Evolutionary conservation across 2,113 vertebrate species (phyloP).

Genomic region (Chionodraco myersi): DNA sequence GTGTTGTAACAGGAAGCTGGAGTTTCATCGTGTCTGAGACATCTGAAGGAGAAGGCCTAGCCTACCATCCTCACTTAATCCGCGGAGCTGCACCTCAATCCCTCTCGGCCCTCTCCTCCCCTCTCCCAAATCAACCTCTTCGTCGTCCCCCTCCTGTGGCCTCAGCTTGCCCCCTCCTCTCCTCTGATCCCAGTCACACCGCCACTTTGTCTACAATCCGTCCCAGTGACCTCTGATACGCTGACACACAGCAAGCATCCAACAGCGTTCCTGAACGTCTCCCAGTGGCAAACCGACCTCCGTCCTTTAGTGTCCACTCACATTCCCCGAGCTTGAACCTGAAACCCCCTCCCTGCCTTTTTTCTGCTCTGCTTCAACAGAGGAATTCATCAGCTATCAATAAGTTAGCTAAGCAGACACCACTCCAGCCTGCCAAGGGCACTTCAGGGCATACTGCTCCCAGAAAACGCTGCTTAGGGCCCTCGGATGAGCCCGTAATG

Average conservation of each 20-base stretch:
- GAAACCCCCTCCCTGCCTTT: neutral
- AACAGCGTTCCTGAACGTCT: conserved; percentile 27
- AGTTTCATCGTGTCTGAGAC: conserved; percentile 94
- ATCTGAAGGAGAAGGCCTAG: conserved; percentile 95
- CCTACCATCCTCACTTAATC: conserved; percentile 93
- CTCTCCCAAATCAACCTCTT: conserved; percentile 45
- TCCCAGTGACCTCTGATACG: conserved; percentile 54
- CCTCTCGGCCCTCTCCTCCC: conserved; percentile 53
- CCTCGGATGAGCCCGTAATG: conserved; percentile 76
- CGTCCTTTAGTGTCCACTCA: conserved; percentile 42
- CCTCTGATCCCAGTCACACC: conserved; percentile 12
- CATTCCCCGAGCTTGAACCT: conserved; percentile 49
- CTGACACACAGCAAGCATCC: conserved; percentile 43
- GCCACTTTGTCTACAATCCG: conserved; percentile 25
- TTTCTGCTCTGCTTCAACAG: conserved; percentile 58
- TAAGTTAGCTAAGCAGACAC: conserved; percentile 72
- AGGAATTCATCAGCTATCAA: conserved; percentile 74
- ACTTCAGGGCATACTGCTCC: conserved; percentile 74
- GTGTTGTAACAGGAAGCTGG: conserved; percentile 89
- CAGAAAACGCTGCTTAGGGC: conserved; percentile 74
- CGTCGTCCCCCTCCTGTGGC: conserved; percentile 41
- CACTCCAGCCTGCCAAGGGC: conserved; percentile 76
- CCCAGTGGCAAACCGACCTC: conserved; percentile 41
- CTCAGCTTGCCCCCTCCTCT: conserved; percentile 23
- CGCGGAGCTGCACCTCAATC: conserved; percentile 61